Evolutionary conservation across 92 coral and sea anemone species (phyloP).

Genomic region (Paramuricea clavata): DNA sequence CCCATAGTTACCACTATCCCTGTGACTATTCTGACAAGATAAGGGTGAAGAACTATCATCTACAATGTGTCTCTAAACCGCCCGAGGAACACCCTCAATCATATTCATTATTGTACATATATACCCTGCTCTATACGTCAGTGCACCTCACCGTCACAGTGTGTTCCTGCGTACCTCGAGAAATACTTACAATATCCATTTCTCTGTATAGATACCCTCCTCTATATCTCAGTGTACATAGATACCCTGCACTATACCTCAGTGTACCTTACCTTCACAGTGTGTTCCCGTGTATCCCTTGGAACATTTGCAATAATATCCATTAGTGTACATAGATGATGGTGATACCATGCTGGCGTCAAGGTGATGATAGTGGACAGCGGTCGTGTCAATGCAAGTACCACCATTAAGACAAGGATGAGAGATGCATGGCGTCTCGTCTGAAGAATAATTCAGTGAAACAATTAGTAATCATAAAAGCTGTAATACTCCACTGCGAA

Average conservation of each 20-base stretch:
- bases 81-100: no score
- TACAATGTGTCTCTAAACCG: no score
- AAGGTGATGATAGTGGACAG: conserved; percentile 66
- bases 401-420: conserved; percentile 99
- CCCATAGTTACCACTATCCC: no score
- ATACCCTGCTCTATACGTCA: not conserved
- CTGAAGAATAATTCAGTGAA: conserved; percentile 54
- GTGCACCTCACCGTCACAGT: conserved; percentile 80
- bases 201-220: not conserved
- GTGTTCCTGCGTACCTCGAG: conserved; percentile 65
- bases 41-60: no score
- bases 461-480: not conserved
- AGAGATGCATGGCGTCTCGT: conserved; percentile 90
- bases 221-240: no score
- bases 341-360: conserved; percentile 58
- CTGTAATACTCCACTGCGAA: no score
- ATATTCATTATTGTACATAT: no score
- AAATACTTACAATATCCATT: not conserved
- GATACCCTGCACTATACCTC: no score
- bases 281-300: conserved; percentile 81
- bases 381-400: conserved; percentile 91
- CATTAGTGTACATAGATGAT: conserved; percentile 44
- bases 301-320: conserved; percentile 81
- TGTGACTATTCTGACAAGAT: no score
- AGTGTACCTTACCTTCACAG: conserved; percentile 83